phyloP scores from a whole-genome alignment of 1,140 invertebrate species.

The Lasioglossum albipes region DNA sequence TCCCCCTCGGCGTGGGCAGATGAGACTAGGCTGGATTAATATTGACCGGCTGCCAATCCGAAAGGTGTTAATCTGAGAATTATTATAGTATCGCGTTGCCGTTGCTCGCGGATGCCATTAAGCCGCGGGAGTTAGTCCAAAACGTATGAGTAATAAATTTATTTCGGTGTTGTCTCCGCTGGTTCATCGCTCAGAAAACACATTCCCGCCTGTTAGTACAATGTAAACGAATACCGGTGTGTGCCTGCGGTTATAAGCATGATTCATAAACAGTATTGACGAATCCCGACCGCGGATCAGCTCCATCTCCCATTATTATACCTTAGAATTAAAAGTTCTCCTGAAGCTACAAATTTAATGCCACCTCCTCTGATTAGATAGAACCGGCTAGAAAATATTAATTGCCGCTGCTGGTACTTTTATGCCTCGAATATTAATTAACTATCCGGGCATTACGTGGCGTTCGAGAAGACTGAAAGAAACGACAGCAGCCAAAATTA shows the following conservation, averaged over 20 bases:
- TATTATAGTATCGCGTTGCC: conserved; percentile 42
- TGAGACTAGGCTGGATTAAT: neutral
- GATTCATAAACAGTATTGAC: conserved; percentile 22
- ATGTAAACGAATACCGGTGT: conserved; percentile 37
- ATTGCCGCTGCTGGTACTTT: too few species aligned
- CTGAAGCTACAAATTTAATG: too few species aligned
- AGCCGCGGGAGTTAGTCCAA: conserved; percentile 37
- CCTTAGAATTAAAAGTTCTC: too few species aligned
- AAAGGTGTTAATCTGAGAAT: conserved; percentile 31
- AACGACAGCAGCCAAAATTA: neutral
- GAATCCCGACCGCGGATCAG: neutral
- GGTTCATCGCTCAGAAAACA: conserved; percentile 52
- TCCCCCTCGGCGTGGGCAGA: too few species aligned
- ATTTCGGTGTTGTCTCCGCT: conserved; percentile 39
- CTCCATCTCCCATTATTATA: too few species aligned
- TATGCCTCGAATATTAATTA: too few species aligned
- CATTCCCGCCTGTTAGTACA: conserved; percentile 21
- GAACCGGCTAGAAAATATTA: too few species aligned
- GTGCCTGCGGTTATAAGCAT: neutral
- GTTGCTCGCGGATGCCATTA: conserved; percentile 26
- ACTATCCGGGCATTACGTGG: too few species aligned
- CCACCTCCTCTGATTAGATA: too few species aligned
- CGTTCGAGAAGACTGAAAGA: neutral
- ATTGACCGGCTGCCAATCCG: neutral
- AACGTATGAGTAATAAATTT: conserved; percentile 46